Evolutionary conservation across 2,888 invertebrate genomes (phyloP).

Genomic region (Drosophila dives): DNA sequence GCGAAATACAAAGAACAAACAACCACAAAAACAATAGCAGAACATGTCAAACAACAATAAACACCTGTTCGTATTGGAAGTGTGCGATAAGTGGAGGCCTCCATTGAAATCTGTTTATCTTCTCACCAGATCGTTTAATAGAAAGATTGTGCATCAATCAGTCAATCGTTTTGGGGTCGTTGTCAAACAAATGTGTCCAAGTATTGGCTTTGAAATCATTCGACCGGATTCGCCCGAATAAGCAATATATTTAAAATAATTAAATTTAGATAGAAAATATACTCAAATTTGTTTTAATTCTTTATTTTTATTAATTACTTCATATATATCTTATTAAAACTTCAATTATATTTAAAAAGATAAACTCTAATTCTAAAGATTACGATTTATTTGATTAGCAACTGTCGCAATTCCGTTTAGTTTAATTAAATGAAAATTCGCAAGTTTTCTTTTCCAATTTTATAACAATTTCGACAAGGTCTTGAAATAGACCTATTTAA

Average conservation of each 20-base stretch:
- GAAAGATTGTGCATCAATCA: neutral
- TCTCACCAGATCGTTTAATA: neutral
- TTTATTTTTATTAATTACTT: neutral
- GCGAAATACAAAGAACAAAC: conserved; percentile 19
- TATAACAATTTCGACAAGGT: neutral
- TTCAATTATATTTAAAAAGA: neutral
- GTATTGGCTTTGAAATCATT: neutral
- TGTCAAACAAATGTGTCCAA: neutral
- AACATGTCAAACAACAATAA: conserved; percentile 47
- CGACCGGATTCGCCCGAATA: neutral
- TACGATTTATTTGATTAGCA: neutral
- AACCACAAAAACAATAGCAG: conserved; percentile 18
- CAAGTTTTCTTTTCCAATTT: neutral
- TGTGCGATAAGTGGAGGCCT: conserved; percentile 38
- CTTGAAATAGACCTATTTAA: neutral
- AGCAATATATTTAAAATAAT: neutral
- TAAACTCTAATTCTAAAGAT: neutral
- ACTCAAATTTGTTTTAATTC: neutral
- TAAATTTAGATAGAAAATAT: neutral
- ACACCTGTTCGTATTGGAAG: conserved; percentile 51
- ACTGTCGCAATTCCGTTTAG: neutral
- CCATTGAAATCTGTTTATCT: conserved; percentile 1
- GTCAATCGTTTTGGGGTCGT: neutral
- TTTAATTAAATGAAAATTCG: neutral
- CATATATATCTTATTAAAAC: too few relatives aligned